A percentile compares a stretch with the other conserved stretches of the same genome.
Evolutionary conservation across 2,113 vertebrate species (phyloP).

Genomic region (Arvicanthis niloticus): DNA sequence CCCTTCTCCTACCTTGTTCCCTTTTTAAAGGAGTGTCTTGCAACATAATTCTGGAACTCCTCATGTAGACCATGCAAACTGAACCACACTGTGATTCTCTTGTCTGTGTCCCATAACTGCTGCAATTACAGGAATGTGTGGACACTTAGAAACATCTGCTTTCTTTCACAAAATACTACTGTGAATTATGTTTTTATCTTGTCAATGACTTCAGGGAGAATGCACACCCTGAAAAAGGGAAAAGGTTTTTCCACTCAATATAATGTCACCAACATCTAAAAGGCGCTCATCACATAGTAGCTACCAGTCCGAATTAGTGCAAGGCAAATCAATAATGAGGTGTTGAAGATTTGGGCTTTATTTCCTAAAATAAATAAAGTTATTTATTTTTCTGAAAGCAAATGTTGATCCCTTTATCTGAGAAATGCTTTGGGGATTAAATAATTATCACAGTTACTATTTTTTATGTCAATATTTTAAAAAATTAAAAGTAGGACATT

Average conservation of each 20-base stretch:
- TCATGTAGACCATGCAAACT: too few species aligned
- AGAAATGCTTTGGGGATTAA: background rate
- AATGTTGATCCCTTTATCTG: background rate
- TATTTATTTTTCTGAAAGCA: constrained; percentile 27
- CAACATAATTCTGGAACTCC: background rate
- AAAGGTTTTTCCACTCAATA: background rate
- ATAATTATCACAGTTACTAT: background rate
- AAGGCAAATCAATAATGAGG: background rate
- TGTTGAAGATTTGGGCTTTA: background rate
- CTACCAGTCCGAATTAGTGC: background rate
- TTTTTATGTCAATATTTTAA: background rate
- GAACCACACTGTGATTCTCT: background rate
- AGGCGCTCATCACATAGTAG: background rate
- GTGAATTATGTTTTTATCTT: background rate
- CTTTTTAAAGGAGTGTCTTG: background rate
- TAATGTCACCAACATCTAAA: background rate
- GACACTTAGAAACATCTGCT: background rate
- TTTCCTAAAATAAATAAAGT: background rate
- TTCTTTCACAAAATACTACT: background rate
- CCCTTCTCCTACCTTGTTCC: background rate
- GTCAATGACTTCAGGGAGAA: background rate
- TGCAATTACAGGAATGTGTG: background rate
- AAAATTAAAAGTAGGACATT: background rate
- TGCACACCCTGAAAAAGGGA: background rate
- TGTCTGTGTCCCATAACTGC: background rate